Evolutionary conservation across 2,113 vertebrate species (phyloP).

Genomic region (Casuarius casuarius): DNA sequence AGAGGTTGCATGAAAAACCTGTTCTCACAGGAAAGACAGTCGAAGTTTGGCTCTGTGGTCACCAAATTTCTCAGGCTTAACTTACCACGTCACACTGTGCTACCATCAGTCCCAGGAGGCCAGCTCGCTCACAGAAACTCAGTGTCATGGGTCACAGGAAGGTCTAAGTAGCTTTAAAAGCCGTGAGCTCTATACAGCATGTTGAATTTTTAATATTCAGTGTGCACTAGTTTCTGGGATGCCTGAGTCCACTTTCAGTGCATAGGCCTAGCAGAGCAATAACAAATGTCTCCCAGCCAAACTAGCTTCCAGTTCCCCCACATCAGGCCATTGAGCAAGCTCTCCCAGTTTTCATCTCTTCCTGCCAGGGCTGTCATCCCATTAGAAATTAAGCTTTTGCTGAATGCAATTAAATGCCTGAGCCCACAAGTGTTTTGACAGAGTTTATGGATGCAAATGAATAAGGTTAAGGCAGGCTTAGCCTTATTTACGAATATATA

Average conservation of each 20-base stretch:
- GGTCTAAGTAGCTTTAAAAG: conserved; percentile 13
- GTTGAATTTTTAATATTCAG: conserved; percentile 23
- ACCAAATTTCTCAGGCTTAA: background rate
- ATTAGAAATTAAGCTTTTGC: background rate
- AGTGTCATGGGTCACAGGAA: conserved; percentile 12
- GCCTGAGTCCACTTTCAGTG: background rate
- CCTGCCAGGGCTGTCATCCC: background rate
- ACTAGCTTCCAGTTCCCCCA: background rate
- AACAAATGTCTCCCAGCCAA: background rate
- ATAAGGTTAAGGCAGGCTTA: background rate
- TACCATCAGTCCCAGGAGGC: background rate
- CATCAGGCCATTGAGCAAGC: background rate
- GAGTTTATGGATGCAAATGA: background rate
- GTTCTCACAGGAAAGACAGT: background rate
- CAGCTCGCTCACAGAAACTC: background rate
- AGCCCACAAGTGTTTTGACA: background rate
- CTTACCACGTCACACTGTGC: background rate
- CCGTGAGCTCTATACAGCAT: background rate
- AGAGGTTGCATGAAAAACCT: background rate
- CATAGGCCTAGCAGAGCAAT: background rate
- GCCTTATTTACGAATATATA: background rate
- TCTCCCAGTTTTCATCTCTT: background rate
- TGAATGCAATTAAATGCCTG: background rate
- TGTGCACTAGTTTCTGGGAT: background rate
- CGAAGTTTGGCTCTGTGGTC: background rate